Percentiles rank a stretch among this genome's conserved stretches.
These are phyloP conservation scores for Chrysotoxum bicinctum DNA, from an alignment of 2,888 invertebrate species.

Conservation along the genomic window DNA sequence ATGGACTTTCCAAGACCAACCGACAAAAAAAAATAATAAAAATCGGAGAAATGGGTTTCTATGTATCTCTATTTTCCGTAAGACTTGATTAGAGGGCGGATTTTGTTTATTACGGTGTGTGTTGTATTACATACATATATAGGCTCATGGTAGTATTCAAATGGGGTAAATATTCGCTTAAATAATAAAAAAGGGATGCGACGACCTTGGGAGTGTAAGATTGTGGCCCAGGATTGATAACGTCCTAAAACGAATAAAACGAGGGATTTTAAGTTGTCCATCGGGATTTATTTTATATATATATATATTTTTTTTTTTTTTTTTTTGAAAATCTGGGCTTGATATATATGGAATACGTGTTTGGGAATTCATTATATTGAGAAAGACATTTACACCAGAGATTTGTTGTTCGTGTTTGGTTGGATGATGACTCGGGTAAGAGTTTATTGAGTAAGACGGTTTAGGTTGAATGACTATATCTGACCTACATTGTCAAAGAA, in stretches of 20 bases:
- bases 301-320: conserved; percentile 10
- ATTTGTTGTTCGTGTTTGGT: conserved; percentile 7
- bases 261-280: conserved; percentile 64
- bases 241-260: conserved; percentile 51
- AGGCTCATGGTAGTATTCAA: conserved; percentile 17
- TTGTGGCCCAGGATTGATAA: conserved; percentile 46
- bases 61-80: conserved; percentile 42
- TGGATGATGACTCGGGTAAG: conserved; percentile 13
- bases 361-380: conserved; percentile 28
- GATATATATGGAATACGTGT: conserved; percentile 28
- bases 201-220: conserved; percentile 27
- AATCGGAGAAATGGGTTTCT: not conserved
- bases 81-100: conserved; percentile 69
- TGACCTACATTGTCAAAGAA: conserved; percentile 27
- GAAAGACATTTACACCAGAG: conserved; percentile 15
- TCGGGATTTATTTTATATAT: conserved; percentile 59
- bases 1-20: conserved; percentile 39
- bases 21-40: not conserved
- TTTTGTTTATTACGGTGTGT: conserved; percentile 60
- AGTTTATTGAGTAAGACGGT: conserved; percentile 29
- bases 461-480: conserved; percentile 25
- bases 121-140: conserved; percentile 21
- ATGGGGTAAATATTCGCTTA: conserved; percentile 49
- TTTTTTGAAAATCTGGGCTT: conserved; percentile 17
- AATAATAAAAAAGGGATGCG: conserved; percentile 56